Evolutionary conservation across 1,140 invertebrate genomes (phyloP), one percentile per base, ranked within the genome.

Genomic region (Drosophila nigromelanica): DNA sequence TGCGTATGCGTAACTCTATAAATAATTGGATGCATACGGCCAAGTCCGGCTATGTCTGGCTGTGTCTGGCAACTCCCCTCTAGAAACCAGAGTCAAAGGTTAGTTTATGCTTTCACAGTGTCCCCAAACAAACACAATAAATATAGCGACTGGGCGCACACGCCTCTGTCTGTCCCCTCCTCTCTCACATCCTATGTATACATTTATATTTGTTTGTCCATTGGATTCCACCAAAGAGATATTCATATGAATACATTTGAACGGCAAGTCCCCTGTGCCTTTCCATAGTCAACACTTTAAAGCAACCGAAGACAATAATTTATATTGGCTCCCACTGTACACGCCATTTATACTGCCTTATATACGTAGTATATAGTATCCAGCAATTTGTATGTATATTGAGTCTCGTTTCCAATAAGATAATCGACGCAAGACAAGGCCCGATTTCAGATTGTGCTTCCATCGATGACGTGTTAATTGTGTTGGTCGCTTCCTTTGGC

Each of bases 1-100:
- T 68, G 72, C 80, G 80, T 66, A 79, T 83, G 82, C 80, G 63
- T 76, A 83, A 73, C 63, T 54, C 54, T 55, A 87, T 87, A 86
- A 86, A 87, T 86, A 69, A 78, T 86, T 75, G 51, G 68, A 62
- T 64, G 71, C 74, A 59, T 64, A 59, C 7, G 35, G 42, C 30
- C 27, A 35, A 45, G 8, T 52, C 60, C 14, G n/a, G n/a, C 48
- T 24, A 11, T 33, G 39, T 39, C 43, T 30, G 45, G 12, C 35
- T 30, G 6, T 48, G 61, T 59, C 30, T 51, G 43, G 47, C 21
- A 10, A 59, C 42, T 59, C 24, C 60, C 8, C 40, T 68, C 30
- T 11, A 10, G 15, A 18, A 21, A 40, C 52, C 62, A 63, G 18
- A 61, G 76, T 78, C 80, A 83, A 83, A 83, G 76, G 82, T 86